These are phyloP conservation scores for Thinocorus orbignyianus DNA, from an alignment of 2,113 vertebrate species.

Conservation along the genomic window DNA sequence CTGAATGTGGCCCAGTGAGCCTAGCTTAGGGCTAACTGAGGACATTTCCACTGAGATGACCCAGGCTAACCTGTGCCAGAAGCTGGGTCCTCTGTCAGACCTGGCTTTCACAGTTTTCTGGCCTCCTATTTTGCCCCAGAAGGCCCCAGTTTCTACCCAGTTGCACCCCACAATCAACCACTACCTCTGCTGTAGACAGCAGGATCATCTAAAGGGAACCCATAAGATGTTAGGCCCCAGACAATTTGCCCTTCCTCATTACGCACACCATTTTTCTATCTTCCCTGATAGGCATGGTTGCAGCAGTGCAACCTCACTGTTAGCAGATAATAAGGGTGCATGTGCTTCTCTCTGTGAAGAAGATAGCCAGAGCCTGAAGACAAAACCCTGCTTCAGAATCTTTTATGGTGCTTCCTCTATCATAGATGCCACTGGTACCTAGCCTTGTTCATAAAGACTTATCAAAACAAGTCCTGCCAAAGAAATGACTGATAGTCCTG, in stretches of 20 bases:
- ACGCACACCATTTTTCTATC: neutral
- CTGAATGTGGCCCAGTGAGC: fast-evolving
- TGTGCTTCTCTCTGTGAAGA: neutral
- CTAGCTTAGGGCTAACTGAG: neutral
- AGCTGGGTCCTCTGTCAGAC: neutral
- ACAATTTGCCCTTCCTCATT: neutral
- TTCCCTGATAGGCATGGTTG: fast-evolving
- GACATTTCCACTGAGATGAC: neutral
- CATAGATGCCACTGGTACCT: neutral
- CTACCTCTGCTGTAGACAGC: neutral
- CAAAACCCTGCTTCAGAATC: neutral
- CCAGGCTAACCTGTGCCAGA: neutral
- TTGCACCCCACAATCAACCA: neutral
- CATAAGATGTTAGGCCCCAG: neutral
- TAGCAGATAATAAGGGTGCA: neutral
- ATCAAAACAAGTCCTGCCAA: neutral
- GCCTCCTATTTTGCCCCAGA: neutral
- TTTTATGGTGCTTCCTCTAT: neutral
- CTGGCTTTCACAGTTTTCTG: neutral
- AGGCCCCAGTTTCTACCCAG: neutral
- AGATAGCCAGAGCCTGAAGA: neutral
- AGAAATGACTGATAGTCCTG: neutral
- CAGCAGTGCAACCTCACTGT: neutral
- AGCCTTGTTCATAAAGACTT: neutral
- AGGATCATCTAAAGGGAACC: neutral